Evolutionary conservation across 1,140 invertebrate species (phyloP).

Genomic region (Philopotamus ludificatus): DNA sequence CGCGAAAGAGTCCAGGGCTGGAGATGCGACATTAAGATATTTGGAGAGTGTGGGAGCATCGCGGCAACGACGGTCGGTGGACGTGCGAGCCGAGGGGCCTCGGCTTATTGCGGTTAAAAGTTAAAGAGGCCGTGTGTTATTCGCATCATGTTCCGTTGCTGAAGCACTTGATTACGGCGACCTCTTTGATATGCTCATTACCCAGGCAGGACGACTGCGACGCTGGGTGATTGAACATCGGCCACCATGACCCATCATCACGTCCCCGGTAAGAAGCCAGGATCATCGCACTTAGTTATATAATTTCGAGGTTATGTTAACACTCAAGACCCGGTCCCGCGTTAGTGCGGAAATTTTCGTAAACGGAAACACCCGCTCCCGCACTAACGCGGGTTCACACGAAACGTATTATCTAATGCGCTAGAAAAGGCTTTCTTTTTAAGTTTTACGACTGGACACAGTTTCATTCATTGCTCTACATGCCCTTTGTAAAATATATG

Average conservation of each 20-base stretch:
- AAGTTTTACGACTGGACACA: no score
- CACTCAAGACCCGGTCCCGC: no score
- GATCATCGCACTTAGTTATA: no score
- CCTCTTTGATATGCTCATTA: slow-evolving; percentile 23
- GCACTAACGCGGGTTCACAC: no score
- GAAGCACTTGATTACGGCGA: slow-evolving; percentile 18
- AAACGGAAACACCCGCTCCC: no score
- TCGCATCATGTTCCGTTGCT: slow-evolving; percentile 18
- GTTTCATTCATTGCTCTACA: no score
- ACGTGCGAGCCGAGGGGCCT: neutral
- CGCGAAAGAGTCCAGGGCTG: neutral
- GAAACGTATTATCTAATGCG: no score
- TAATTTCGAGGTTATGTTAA: no score
- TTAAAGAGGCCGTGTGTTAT: slow-evolving; percentile 12
- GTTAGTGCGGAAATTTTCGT: no score
- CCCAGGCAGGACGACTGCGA: slow-evolving; percentile 2
- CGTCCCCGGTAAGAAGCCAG: neutral
- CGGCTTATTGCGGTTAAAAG: slow-evolving; percentile 2
- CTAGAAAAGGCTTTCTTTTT: no score
- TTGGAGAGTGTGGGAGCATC: neutral
- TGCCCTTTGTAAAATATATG: no score
- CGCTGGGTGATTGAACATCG: neutral
- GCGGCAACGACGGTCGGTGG: neutral
- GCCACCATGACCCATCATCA: neutral
- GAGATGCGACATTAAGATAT: neutral